Conservation (phyloP, 2,113 vertebrate genomes). For the Siniperca knerii region DNA sequence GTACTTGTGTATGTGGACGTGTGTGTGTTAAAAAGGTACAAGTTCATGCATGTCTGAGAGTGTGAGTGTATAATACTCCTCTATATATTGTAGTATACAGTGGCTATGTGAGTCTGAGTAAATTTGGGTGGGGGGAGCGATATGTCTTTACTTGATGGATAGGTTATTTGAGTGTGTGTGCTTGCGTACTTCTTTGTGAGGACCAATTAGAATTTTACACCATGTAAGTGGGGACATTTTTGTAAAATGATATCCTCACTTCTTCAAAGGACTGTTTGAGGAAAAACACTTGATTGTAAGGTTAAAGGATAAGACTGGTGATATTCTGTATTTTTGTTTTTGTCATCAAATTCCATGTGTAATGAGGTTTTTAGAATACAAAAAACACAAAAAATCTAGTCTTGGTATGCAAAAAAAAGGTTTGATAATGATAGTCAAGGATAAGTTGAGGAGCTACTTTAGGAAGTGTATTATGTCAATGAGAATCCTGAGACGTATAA, state of each 20-base stretch:
- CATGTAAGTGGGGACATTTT: not conserved
- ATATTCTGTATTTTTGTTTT: not conserved
- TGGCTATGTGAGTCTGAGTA: not conserved
- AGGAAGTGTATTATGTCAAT: not conserved
- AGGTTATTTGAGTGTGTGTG: not conserved
- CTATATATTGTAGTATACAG: not conserved
- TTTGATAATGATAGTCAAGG: not conserved
- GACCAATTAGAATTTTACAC: not conserved
- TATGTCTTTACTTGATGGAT: not conserved
- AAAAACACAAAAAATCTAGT: not conserved
- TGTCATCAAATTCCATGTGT: not conserved
- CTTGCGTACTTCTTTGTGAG: not conserved
- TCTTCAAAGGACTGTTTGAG: not conserved
- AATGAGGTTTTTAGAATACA: not conserved
- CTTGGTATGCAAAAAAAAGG: not conserved
- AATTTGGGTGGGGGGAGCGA: not conserved
- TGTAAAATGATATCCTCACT: not conserved
- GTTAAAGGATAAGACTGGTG: not conserved
- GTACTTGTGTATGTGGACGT: not conserved
- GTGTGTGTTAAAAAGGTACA: not conserved
- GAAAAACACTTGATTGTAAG: not conserved
- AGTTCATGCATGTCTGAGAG: not conserved
- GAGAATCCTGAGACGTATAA: not conserved
- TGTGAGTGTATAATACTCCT: not conserved
- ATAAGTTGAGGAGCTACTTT: not conserved